These are phyloP conservation scores for Hypsibius dujardini DNA, from an alignment of 1,140 invertebrate genomes.

Conservation along the genomic window DNA sequence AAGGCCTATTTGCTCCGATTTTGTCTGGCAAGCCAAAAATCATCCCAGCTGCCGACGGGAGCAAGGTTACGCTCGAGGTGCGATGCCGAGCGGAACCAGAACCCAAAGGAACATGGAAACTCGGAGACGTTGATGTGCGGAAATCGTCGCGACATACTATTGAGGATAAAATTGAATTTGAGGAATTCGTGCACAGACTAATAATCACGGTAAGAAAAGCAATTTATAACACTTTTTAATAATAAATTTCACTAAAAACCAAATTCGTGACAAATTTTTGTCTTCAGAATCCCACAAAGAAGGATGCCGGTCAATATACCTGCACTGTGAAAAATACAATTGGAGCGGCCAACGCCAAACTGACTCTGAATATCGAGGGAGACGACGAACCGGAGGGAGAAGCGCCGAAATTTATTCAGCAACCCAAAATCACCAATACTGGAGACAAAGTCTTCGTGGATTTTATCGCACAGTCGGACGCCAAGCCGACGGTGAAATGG, in stretches of 20 bases:
- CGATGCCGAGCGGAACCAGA: slow-evolving; percentile 79
- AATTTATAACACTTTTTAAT: too few species aligned
- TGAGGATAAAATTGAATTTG: slow-evolving; percentile 52
- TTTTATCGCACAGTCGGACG: slow-evolving; percentile 2
- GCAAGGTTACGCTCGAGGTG: slow-evolving; percentile 93
- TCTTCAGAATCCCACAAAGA: slow-evolving; percentile 62
- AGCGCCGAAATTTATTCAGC: slow-evolving; percentile 26
- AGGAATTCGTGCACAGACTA: slow-evolving; percentile 70
- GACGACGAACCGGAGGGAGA: slow-evolving; percentile 30
- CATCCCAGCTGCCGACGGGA: slow-evolving; percentile 79
- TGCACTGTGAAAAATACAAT: slow-evolving; percentile 88
- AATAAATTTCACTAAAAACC: too few species aligned
- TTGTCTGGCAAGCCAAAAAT: slow-evolving; percentile 93
- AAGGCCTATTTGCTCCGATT: slow-evolving; percentile 47
- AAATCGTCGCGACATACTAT: slow-evolving; percentile 54
- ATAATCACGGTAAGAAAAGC: slow-evolving; percentile 49
- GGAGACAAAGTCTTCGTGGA: slow-evolving; percentile 23
- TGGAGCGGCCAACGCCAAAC: slow-evolving; percentile 86
- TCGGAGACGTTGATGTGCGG: slow-evolving; percentile 47
- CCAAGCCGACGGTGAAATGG: background rate
- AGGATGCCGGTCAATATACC: slow-evolving; percentile 92
- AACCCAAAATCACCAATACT: slow-evolving; percentile 28
- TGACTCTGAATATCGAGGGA: slow-evolving; percentile 94
- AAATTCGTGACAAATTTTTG: too few species aligned
- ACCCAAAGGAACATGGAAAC: slow-evolving; percentile 72